These are phyloP conservation scores for Ancistrus triradiatus DNA, from an alignment of 2,113 vertebrate species.

Conservation along the genomic window DNA sequence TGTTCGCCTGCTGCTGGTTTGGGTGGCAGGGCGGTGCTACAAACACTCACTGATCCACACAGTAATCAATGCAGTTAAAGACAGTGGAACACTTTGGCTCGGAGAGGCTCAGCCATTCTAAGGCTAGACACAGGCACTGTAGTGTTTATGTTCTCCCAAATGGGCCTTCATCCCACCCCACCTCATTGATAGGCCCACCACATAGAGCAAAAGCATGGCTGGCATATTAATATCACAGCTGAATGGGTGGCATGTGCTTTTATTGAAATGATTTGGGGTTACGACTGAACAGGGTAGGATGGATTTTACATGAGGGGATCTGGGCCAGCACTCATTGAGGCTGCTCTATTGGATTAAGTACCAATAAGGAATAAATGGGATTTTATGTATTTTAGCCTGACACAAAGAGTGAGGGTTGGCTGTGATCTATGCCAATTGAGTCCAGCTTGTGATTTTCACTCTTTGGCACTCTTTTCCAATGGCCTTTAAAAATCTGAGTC, in stretches of 20 bases:
- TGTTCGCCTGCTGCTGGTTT: slow-evolving; percentile 63
- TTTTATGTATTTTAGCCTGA: slow-evolving; percentile 58
- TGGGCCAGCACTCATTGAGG: slow-evolving; percentile 52
- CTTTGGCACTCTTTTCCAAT: slow-evolving; percentile 54
- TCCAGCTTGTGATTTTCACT: slow-evolving; percentile 71
- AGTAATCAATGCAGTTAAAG: slow-evolving; percentile 64
- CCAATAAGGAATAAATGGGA: slow-evolving; percentile 43
- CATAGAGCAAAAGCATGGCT: slow-evolving; percentile 15
- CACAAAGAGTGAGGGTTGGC: slow-evolving; percentile 69
- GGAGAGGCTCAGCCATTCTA: not conserved
- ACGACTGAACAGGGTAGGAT: slow-evolving; percentile 20
- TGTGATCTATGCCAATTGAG: slow-evolving; percentile 55
- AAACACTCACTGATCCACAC: slow-evolving; percentile 57
- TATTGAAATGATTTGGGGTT: slow-evolving; percentile 20
- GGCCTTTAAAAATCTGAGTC: slow-evolving; percentile 64
- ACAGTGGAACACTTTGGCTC: slow-evolving; percentile 15
- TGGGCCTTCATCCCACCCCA: slow-evolving; percentile 20
- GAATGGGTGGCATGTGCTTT: slow-evolving; percentile 36
- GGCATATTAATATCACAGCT: slow-evolving; percentile 40
- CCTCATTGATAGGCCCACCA: slow-evolving; percentile 35
- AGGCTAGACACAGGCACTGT: slow-evolving; percentile 24
- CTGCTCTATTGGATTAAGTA: slow-evolving; percentile 61
- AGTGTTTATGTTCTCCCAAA: slow-evolving; percentile 29
- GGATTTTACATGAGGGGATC: slow-evolving; percentile 56
- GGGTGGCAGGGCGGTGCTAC: slow-evolving; percentile 70